Evolutionary conservation across 2,888 invertebrate genomes (phyloP), one percentile per base, ranked within the genome.

Genomic region (Tachina grossa): DNA sequence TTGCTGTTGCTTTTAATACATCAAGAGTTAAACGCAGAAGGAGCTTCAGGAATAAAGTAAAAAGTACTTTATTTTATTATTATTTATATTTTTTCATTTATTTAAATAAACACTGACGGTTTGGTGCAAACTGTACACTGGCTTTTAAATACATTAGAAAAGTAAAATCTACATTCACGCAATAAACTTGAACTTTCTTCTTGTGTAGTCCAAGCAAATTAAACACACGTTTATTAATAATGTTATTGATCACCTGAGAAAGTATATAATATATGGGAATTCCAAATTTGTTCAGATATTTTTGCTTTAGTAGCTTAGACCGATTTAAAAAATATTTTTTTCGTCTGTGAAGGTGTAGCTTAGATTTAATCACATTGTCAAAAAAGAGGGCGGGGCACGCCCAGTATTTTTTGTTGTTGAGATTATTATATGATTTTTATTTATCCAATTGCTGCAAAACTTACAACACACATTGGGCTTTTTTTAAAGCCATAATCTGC

Each of bases 101-200:
- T 71, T 61, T 71, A 71, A 71, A 68, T 77, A 19, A 68, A 41
- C 13, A 61, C 31, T 31, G 31, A 90, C 89, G 89, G 90, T 89
- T 91, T 91, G 91, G 90, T 88, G 89, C 90, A 90, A 88, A 91
- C 91, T 91, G 91, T 91, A 91, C 91, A 85, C 87, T 72, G 41
- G 8, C 49, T 55, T 41, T 45, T 59, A 59, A 81, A 68, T 55
- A 43, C 14, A 41, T 19, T n/a, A 45, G 53, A 63, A 41, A 49
- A 39, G 31, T 9, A 69, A 39, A 43, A 49, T 49, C 2, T 45
- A 13, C 13, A 5, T 22, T 5, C 3, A 6, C 31, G 31, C 6
- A 19, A 6, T 9, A 51, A 6, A 41, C 2, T 76, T 39, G 31
- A 45, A 6, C 14, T 8, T 66, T 13, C 16, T 69, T 69, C 22